A percentile compares a stretch with the other conserved stretches of the same genome.
phyloP scores from a whole-genome alignment of 2,797 vertebrate genomes.

The Enteromius trimaculatus region DNA sequence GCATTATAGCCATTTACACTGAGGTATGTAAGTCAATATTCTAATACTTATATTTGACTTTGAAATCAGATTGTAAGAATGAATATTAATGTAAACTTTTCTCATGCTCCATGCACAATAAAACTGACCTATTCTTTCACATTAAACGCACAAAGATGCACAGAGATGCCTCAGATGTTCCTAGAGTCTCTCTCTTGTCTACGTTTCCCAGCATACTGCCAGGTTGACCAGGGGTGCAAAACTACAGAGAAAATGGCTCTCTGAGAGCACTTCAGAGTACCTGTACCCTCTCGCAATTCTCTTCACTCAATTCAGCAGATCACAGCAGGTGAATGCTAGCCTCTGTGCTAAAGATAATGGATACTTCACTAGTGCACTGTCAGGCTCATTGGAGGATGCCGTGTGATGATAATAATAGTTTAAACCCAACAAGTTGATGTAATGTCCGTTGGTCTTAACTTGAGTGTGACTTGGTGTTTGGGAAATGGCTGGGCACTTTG shows the following conservation, averaged over 20 bases:
- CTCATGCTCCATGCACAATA: conserved; percentile 1
- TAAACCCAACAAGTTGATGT: conserved; percentile 38
- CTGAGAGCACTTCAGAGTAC: conserved; percentile 36
- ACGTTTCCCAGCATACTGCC: conserved; percentile 12
- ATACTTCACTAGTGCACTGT: conserved; percentile 15
- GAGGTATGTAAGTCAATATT: conserved; percentile 17
- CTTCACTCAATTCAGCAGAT: conserved; percentile 39
- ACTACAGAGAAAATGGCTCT: conserved; percentile 33
- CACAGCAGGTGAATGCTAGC: conserved; percentile 37
- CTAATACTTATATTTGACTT: conserved; percentile 6
- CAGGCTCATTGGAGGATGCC: conserved; percentile 14
- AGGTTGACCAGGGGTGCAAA: conserved; percentile 31
- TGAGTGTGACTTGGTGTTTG: conserved; percentile 7
- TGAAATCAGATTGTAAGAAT: conserved; percentile 1
- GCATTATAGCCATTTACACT: conserved; percentile 4
- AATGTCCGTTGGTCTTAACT: not conserved
- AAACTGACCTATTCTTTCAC: not conserved
- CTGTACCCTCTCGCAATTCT: conserved; percentile 30
- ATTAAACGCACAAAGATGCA: conserved; percentile 10
- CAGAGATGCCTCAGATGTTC: conserved; percentile 12
- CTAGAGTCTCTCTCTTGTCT: conserved; percentile 21
- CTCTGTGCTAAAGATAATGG: conserved; percentile 52
- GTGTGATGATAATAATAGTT: conserved; percentile 15
- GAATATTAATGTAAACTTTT: conserved; percentile 6
- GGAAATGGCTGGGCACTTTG: conserved; percentile 21